These are phyloP conservation scores for Dascillus cervinus DNA, from an alignment of 2,888 invertebrate genomes.

Conservation along the genomic window DNA sequence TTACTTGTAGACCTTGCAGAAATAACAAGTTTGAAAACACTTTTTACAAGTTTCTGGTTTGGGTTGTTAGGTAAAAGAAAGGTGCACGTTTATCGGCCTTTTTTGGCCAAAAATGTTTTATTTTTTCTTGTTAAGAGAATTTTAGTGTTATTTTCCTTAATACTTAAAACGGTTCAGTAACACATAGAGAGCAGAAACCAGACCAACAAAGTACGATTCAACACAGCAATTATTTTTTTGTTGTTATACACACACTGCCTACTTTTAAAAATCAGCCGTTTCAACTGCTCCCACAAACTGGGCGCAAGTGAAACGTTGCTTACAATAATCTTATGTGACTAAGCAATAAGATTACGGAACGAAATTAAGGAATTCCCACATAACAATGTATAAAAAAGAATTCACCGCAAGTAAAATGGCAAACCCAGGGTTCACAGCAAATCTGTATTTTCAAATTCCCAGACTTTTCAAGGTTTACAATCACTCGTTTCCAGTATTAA, in stretches of 20 bases:
- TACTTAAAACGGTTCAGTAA: conserved; percentile 25
- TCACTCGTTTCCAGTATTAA: too few species aligned
- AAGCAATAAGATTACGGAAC: conserved; percentile 19
- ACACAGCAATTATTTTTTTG: conserved; percentile 17
- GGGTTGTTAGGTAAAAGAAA: too few species aligned
- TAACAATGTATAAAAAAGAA: conserved; percentile 7
- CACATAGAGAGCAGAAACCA: conserved; percentile 27
- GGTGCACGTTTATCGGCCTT: too few species aligned
- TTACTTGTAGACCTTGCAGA: too few species aligned
- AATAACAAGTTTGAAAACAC: too few species aligned
- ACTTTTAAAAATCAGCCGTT: conserved; percentile 5
- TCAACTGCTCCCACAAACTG: neutral
- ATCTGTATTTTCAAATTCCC: too few species aligned
- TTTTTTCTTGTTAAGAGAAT: conserved; percentile 22
- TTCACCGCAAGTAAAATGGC: neutral
- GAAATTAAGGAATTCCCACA: conserved; percentile 3
- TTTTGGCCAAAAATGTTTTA: too few species aligned
- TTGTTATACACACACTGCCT: conserved; percentile 23
- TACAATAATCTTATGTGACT: conserved; percentile 19
- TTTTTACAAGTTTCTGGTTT: too few species aligned
- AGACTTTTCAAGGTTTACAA: too few species aligned
- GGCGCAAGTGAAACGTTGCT: conserved; percentile 9
- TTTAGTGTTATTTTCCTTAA: conserved; percentile 24
- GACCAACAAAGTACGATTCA: conserved; percentile 19
- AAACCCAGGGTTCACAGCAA: too few species aligned